These are phyloP conservation scores for Macrophya alboannulata DNA, from an alignment of 2,888 invertebrate species.

Conservation along the genomic window DNA sequence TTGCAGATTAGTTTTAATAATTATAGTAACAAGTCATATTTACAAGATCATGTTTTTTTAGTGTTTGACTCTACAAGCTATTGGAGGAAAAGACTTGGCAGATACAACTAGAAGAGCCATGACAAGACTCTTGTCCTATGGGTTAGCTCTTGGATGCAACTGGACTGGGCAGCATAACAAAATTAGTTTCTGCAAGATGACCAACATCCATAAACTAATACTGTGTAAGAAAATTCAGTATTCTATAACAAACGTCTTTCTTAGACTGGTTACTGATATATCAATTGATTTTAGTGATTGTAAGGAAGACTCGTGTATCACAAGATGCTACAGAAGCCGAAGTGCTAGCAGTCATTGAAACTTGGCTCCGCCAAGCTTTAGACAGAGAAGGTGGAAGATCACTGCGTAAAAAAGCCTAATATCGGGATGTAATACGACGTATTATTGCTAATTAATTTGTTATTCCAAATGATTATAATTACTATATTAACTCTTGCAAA, in stretches of 20 bases:
- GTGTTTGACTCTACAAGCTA: neutral
- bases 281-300: neutral
- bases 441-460: too few relatives aligned
- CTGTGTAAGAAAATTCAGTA: neutral
- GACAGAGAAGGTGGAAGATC: slow-evolving; percentile 11
- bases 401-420: neutral
- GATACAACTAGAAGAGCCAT: slow-evolving; percentile 27
- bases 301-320: neutral
- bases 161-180: neutral
- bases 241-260: neutral
- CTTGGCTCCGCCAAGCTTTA: neutral
- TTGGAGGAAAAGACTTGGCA: slow-evolving; percentile 14
- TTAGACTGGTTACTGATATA: neutral
- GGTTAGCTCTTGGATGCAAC: neutral
- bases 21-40: neutral
- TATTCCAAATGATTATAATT: too few relatives aligned
- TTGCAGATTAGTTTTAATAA: neutral
- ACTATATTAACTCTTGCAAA: too few relatives aligned
- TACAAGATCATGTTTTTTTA: neutral
- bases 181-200: neutral
- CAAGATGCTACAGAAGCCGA: slow-evolving; percentile 11
- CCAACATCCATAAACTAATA: neutral
- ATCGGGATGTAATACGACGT: too few relatives aligned
- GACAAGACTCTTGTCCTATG: slow-evolving; percentile 8
- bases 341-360: neutral